Evolutionary conservation across 2,113 vertebrate genomes (phyloP).

Genomic region (Myotis davidii): DNA sequence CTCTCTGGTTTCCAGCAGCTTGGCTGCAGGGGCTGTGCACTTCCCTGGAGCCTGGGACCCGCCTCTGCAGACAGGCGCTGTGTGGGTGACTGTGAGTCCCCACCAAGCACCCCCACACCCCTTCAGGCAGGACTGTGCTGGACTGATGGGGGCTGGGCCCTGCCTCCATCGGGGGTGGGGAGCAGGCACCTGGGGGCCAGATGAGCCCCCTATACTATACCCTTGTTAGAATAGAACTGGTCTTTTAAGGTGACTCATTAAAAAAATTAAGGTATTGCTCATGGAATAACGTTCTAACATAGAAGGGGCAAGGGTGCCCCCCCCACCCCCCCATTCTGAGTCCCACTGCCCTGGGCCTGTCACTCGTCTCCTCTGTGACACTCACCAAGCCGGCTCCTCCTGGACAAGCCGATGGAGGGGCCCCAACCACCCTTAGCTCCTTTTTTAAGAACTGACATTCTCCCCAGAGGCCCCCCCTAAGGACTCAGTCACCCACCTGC

Average conservation of each 20-base stretch:
- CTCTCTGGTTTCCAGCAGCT: neutral
- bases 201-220: neutral
- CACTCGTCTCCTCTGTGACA: neutral
- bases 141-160: neutral
- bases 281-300: neutral
- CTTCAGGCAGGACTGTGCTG: neutral
- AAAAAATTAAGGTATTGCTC: neutral
- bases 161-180: neutral
- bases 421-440: neutral
- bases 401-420: neutral
- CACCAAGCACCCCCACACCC: fast-evolving
- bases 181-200: neutral
- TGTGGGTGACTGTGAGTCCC: neutral
- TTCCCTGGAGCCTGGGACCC: neutral
- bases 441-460: neutral
- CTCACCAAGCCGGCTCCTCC: neutral
- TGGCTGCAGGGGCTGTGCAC: neutral
- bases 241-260: neutral
- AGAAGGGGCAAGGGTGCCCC: neutral
- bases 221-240: neutral
- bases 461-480: neutral
- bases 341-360: too few relatives aligned
- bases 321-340: neutral
- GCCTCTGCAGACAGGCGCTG: neutral
- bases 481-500: neutral